A percentile compares a stretch with the other conserved stretches of the same genome.
phyloP scores from a whole-genome alignment of 30 jellyfish, hydroid and myxozoan species.

The Chrysaora quinquecirrha region DNA sequence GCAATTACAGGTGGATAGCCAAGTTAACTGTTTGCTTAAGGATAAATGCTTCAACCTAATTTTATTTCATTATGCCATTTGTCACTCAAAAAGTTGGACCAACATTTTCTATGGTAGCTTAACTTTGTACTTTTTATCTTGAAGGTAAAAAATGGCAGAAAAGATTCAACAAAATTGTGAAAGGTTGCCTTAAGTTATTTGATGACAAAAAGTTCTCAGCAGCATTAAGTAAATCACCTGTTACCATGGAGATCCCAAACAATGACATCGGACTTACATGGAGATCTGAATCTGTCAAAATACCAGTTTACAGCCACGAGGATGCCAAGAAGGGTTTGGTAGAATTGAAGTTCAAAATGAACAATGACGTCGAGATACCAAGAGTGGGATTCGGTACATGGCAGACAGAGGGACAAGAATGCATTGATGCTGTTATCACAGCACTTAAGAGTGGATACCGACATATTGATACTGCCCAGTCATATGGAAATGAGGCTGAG shows the following conservation, averaged over 20 bases:
- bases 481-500: constrained; percentile 64
- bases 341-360: constrained; percentile 33
- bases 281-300: constrained; percentile 22
- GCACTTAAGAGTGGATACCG: constrained; percentile 77
- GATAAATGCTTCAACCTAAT: too few relatives aligned
- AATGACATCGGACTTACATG: constrained; percentile 63
- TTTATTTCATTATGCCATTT: too few relatives aligned
- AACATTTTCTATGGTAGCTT: too few relatives aligned
- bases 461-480: constrained; percentile 76
- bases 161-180: constrained; percentile 1
- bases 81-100: too few relatives aligned
- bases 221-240: constrained; percentile 21
- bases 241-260: constrained; percentile 50
- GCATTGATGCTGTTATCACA: constrained; percentile 66
- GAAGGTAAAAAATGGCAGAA: constrained; percentile 41
- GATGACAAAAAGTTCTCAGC: constrained; percentile 13
- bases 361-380: constrained; percentile 65
- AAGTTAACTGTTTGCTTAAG: too few relatives aligned
- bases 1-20: too few relatives aligned
- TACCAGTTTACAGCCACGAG: constrained; percentile 54
- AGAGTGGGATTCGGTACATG: constrained; percentile 79
- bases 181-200: constrained; percentile 16
- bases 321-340: constrained; percentile 37
- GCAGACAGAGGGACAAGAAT: constrained; percentile 59
- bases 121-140: too few relatives aligned